A percentile compares a stretch with the other conserved stretches of the same genome.
Evolutionary conservation across 2,888 invertebrate species (phyloP).

Genomic region (Microctonus hyperodae): DNA sequence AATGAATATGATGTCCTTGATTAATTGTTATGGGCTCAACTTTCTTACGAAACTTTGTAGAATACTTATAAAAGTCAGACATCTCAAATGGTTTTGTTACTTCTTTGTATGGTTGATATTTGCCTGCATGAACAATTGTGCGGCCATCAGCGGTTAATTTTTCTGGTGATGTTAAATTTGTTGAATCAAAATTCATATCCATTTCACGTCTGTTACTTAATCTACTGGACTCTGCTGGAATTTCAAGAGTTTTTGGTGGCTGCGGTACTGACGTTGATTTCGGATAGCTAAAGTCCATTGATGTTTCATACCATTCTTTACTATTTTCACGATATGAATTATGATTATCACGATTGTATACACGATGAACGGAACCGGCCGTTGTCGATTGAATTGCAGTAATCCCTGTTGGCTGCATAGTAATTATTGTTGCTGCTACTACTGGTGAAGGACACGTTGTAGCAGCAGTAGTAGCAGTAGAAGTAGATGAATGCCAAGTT

Average conservation of each 20-base stretch:
- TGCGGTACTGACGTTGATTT: slow-evolving; percentile 28
- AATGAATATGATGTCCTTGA: slow-evolving; percentile 5
- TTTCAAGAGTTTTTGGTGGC: slow-evolving; percentile 63
- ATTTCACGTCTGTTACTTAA: slow-evolving; percentile 62
- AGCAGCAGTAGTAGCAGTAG: background rate
- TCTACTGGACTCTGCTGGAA: slow-evolving; percentile 67
- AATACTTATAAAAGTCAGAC: slow-evolving; percentile 98
- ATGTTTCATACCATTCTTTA: slow-evolving; percentile 76
- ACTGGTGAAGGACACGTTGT: slow-evolving; percentile 13
- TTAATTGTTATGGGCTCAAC: slow-evolving; percentile 43
- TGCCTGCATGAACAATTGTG: slow-evolving; percentile 86
- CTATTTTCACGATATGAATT: slow-evolving; percentile 59
- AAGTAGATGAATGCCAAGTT: slow-evolving; percentile 48
- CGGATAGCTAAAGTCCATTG: slow-evolving; percentile 65
- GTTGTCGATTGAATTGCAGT: no score
- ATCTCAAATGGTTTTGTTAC: slow-evolving; percentile 97
- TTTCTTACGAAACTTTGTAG: slow-evolving; percentile 86
- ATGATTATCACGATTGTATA: slow-evolving; percentile 41
- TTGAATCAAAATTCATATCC: slow-evolving; percentile 29
- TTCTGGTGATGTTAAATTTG: slow-evolving; percentile 55
- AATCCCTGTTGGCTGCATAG: slow-evolving; percentile 1
- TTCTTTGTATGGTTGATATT: slow-evolving; percentile 90
- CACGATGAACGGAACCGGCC: slow-evolving; percentile 21
- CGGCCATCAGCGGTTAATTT: slow-evolving; percentile 72
- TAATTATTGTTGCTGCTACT: background rate